Conservation (phyloP, 2,888 invertebrate species). For the Lasioglossum oenotherae region DNA sequence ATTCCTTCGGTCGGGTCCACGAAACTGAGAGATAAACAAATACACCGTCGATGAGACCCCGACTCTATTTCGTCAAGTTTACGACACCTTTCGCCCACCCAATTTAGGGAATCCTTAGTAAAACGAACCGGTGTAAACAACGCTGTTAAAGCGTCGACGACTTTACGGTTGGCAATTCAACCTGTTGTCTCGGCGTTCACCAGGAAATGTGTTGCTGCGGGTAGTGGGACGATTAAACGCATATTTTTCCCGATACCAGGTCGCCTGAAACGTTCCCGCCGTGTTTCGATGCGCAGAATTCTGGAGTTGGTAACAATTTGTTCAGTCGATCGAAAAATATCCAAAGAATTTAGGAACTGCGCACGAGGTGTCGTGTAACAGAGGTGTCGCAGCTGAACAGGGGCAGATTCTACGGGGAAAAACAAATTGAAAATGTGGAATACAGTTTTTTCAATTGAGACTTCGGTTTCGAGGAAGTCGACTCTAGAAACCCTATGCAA, state of each 20-base stretch:
- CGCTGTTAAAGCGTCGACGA: slow-evolving; percentile 16
- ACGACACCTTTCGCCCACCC: slow-evolving; percentile 16
- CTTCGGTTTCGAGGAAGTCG: not conserved
- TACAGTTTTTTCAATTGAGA: not conserved
- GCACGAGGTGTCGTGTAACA: not conserved
- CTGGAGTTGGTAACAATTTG: not conserved
- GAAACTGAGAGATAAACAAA: slow-evolving; percentile 69
- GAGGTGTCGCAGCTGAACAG: not conserved
- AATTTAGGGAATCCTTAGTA: slow-evolving; percentile 35
- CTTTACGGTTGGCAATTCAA: slow-evolving; percentile 27
- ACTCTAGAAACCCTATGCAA: too few species aligned
- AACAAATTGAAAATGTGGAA: not conserved
- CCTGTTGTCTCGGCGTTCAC: not conserved
- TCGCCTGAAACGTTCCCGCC: not conserved
- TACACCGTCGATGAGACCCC: slow-evolving; percentile 34
- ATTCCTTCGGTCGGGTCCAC: slow-evolving; percentile 35
- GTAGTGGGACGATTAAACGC: not conserved
- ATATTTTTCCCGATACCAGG: slow-evolving; percentile 5
- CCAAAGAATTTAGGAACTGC: not conserved
- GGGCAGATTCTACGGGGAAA: not conserved
- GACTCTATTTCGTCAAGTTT: slow-evolving; percentile 21
- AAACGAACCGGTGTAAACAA: slow-evolving; percentile 16
- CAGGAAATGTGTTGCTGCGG: not conserved
- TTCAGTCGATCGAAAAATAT: not conserved
- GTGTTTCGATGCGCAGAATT: not conserved